Evolutionary conservation across 2,888 invertebrate species (phyloP).

Genomic region (Agriopis aurantiaria): DNA sequence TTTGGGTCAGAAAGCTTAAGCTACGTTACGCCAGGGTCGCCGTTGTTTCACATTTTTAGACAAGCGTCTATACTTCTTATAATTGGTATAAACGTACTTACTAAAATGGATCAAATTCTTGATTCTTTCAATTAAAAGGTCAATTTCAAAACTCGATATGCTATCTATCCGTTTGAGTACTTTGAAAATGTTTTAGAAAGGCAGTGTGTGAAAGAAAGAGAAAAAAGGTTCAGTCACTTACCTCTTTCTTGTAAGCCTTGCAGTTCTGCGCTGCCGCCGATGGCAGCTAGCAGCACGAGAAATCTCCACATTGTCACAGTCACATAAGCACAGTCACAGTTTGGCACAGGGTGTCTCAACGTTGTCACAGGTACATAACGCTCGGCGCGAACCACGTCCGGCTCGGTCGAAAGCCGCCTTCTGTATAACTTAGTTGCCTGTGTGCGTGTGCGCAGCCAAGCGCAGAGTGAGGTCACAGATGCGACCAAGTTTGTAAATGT

Average conservation of each 20-base stretch:
- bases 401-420: slow-evolving; percentile 56
- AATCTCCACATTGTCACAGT: slow-evolving; percentile 71
- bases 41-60: background rate
- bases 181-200: slow-evolving; percentile 30
- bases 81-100: background rate
- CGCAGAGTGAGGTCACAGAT: slow-evolving; percentile 32
- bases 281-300: slow-evolving; percentile 56
- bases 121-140: slow-evolving; percentile 6
- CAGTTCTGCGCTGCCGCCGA: slow-evolving; percentile 62
- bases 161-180: slow-evolving; percentile 6
- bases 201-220: slow-evolving; percentile 4
- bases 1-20: slow-evolving; percentile 4
- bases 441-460: slow-evolving; percentile 23
- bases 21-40: slow-evolving; percentile 3
- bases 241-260: slow-evolving; percentile 71
- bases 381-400: slow-evolving; percentile 60
- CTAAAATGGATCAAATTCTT: background rate
- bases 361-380: slow-evolving; percentile 20
- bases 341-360: slow-evolving; percentile 14
- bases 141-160: slow-evolving; percentile 12
- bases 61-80: background rate
- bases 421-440: slow-evolving; percentile 53
- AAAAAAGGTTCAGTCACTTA: slow-evolving; percentile 45
- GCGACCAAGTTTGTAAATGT: slow-evolving; percentile 19
- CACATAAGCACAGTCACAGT: slow-evolving; percentile 50